phyloP scores from a whole-genome alignment of 2,888 invertebrate genomes.

The Boloria selene region DNA sequence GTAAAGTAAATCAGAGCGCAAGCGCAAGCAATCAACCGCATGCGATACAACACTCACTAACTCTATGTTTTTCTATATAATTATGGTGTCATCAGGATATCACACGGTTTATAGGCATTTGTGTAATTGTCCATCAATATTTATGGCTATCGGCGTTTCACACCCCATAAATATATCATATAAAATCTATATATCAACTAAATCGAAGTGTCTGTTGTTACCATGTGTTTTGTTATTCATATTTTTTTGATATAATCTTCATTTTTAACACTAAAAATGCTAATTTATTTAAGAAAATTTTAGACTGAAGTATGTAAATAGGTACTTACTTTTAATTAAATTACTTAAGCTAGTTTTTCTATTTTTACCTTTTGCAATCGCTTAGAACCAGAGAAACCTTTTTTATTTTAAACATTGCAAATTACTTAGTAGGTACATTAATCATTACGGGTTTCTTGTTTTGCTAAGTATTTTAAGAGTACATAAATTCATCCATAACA shows the following conservation, averaged over 20 bases:
- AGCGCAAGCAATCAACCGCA: background rate
- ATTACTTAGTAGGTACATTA: too few species aligned
- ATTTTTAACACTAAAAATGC: too few species aligned
- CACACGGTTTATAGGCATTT: constrained; percentile 8
- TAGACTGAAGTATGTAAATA: background rate
- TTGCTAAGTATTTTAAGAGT: too few species aligned
- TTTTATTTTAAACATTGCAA: too few species aligned
- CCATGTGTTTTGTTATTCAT: too few species aligned
- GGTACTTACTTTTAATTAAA: background rate
- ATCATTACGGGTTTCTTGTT: too few species aligned
- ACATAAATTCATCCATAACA: too few species aligned
- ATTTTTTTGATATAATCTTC: too few species aligned
- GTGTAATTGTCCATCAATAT: constrained; percentile 23
- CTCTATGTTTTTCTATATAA: constrained; percentile 3
- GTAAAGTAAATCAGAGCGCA: background rate
- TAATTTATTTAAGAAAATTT: too few species aligned
- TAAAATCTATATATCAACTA: background rate
- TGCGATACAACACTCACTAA: background rate
- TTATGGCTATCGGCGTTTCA: constrained; percentile 7
- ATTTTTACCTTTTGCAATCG: too few species aligned
- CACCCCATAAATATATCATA: constrained; percentile 15
- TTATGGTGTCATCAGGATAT: constrained; percentile 17
- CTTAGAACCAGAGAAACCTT: too few species aligned
- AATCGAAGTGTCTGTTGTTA: background rate
- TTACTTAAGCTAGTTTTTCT: background rate